Evolutionary conservation across 2,797 vertebrate species (phyloP).

Genomic region (Hydrophis major): DNA sequence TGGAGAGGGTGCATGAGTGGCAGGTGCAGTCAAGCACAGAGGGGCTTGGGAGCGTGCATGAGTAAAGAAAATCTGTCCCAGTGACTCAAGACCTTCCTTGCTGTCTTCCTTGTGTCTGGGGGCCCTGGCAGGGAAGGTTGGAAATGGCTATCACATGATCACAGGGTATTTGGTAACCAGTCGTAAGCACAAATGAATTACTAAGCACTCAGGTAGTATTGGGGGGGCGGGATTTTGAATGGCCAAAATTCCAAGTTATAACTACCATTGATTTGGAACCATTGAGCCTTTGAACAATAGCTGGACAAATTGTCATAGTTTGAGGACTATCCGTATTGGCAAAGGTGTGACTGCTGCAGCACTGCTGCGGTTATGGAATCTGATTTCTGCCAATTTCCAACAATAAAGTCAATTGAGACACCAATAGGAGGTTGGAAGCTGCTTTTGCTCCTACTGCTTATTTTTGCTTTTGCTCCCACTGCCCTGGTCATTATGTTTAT

Average conservation of each 20-base stretch:
- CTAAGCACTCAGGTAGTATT: not conserved
- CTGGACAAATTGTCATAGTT: not conserved
- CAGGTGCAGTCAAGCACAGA: not conserved
- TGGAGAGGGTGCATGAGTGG: not conserved
- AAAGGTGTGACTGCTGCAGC: not conserved
- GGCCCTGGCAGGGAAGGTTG: not conserved
- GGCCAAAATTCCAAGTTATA: not conserved
- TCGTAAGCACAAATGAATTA: too few relatives aligned
- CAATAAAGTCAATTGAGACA: not conserved
- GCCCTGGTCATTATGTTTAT: not conserved
- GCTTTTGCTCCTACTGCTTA: not conserved
- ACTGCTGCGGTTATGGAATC: not conserved
- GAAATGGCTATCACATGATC: not conserved
- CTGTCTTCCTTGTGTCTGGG: not conserved
- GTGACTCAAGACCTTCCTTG: not conserved
- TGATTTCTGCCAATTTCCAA: not conserved
- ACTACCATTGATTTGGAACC: not conserved
- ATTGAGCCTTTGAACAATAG: not conserved
- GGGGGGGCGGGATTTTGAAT: too few relatives aligned
- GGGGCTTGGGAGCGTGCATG: not conserved
- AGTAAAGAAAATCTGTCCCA: not conserved
- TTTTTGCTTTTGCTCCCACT: not conserved
- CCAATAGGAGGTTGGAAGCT: not conserved
- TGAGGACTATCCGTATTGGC: not conserved
- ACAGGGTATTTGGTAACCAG: not conserved